Conservation (phyloP, 2,888 invertebrate genomes). For the Gasteruption jaculator region DNA sequence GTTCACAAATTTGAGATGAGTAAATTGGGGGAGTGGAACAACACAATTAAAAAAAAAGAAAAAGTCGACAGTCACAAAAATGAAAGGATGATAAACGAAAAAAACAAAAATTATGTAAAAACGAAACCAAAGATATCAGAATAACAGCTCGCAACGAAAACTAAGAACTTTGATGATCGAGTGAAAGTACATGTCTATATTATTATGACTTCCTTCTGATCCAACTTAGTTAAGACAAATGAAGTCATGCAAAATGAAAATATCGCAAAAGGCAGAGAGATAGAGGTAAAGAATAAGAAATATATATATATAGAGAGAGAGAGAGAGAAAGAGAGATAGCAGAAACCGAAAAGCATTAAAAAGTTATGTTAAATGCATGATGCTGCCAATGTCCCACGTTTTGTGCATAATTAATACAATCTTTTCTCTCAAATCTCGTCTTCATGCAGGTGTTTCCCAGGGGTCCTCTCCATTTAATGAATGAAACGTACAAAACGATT, state of each 20-base stretch:
- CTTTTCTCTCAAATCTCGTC: no score
- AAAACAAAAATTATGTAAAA: slow-evolving; percentile 31
- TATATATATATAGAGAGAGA: no score
- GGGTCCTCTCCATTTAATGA: no score
- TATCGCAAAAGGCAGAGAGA: slow-evolving; percentile 24
- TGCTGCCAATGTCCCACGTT: slow-evolving; percentile 30
- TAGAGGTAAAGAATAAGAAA: slow-evolving; percentile 20
- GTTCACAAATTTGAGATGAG: slow-evolving; percentile 20
- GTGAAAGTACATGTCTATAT: slow-evolving; percentile 7
- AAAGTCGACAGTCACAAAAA: slow-evolving; percentile 8
- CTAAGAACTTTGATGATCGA: slow-evolving; percentile 24
- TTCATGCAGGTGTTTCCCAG: no score
- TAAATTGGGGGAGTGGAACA: slow-evolving; percentile 12
- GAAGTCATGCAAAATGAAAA: slow-evolving; percentile 17
- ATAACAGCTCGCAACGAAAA: no score
- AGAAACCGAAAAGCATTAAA: no score
- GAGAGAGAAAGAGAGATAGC: slow-evolving; percentile 23
- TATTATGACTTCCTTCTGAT: slow-evolving; percentile 17
- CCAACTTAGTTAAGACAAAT: slow-evolving; percentile 6
- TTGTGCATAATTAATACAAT: no score
- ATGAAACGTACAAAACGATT: no score
- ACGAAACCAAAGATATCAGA: no score
- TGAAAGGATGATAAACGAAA: slow-evolving; percentile 17
- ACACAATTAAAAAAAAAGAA: slow-evolving; percentile 19
- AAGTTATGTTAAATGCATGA: slow-evolving; percentile 34